A percentile compares a stretch with the other conserved stretches of the same genome.
Conservation (phyloP, 2,113 vertebrate genomes). For the Elaphurus davidianus region DNA sequence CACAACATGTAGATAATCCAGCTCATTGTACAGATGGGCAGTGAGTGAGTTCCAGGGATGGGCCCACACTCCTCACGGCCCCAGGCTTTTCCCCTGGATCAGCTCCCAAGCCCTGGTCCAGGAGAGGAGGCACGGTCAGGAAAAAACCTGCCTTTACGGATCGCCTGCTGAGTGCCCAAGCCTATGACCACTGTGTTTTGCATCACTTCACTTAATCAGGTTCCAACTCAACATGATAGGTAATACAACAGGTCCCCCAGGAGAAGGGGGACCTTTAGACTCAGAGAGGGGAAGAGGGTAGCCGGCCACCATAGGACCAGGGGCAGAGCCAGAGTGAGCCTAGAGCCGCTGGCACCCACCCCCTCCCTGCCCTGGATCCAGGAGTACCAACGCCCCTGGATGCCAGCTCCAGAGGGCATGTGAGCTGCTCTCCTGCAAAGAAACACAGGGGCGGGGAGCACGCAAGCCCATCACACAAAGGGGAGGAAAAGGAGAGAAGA, state of each 20-base stretch:
- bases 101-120: neutral
- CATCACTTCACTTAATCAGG: neutral
- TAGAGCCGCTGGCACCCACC: rapidly evolving
- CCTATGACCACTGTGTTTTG: rapidly evolving
- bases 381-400: rapidly evolving
- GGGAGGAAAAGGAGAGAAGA: neutral
- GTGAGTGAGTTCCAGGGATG: rapidly evolving
- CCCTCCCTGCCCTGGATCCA: rapidly evolving
- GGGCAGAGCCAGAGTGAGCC: neutral
- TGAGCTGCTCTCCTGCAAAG: neutral
- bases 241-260: rapidly evolving
- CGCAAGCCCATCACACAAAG: neutral
- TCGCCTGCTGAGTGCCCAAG: rapidly evolving
- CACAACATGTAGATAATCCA: neutral
- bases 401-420: neutral
- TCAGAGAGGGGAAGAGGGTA: neutral
- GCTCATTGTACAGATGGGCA: rapidly evolving
- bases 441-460: neutral
- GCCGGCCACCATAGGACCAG: rapidly evolving
- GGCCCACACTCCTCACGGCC: neutral
- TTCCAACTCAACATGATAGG: rapidly evolving
- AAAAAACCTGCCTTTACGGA: rapidly evolving
- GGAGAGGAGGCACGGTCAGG: neutral
- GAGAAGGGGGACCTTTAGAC: neutral
- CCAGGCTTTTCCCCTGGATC: rapidly evolving